These are phyloP conservation scores for Argyresthia albistria DNA, from an alignment of 2,888 invertebrate genomes.

Conservation along the genomic window DNA sequence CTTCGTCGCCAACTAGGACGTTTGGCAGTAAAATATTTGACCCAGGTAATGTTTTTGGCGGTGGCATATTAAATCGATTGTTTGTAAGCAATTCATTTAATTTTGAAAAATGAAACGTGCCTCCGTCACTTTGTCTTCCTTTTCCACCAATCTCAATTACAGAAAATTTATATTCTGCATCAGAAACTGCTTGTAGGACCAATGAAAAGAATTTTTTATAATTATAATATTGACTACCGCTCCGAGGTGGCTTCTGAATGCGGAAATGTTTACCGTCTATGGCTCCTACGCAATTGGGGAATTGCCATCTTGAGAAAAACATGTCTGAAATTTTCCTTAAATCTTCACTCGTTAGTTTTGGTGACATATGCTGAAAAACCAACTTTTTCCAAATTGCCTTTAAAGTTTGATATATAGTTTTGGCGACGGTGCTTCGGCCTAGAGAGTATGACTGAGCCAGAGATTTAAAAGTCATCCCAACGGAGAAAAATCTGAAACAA, in stretches of 20 bases:
- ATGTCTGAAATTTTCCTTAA: neutral
- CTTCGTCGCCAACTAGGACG: slow-evolving; percentile 13
- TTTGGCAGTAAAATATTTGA: slow-evolving; percentile 8
- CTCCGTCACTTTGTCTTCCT: neutral
- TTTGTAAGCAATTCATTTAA: neutral
- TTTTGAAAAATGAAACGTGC: neutral
- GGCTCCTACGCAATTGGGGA: slow-evolving; percentile 1
- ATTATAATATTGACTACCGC: neutral
- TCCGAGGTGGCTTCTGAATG: neutral
- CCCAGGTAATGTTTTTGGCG: slow-evolving; percentile 8
- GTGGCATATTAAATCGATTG: neutral
- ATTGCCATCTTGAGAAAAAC: slow-evolving; percentile 1
- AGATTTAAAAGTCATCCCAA: neutral
- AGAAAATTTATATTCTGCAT: slow-evolving; percentile 1
- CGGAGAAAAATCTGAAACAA: neutral
- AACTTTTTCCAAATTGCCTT: slow-evolving; percentile 2
- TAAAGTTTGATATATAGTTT: neutral
- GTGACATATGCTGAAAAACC: neutral
- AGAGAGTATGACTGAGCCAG: neutral
- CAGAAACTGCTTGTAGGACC: neutral
- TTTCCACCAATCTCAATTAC: neutral
- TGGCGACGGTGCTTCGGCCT: neutral
- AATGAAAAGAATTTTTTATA: neutral
- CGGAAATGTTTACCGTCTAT: slow-evolving; percentile 3
- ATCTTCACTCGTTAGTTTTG: neutral